phyloP scores from a whole-genome alignment of 2,113 vertebrate genomes.

The Buteo buteo region DNA sequence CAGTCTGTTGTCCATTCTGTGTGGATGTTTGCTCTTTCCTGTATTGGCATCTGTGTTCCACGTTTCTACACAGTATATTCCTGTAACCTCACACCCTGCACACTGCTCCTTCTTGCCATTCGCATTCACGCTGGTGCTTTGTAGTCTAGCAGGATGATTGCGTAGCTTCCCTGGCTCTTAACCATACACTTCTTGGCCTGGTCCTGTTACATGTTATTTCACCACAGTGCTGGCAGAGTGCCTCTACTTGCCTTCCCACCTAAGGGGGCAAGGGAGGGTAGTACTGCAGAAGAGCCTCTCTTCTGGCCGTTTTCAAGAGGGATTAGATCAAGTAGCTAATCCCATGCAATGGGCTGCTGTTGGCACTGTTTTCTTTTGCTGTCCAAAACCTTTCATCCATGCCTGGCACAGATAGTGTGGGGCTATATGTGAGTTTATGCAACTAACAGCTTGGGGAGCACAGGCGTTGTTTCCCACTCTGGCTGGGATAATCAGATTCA shows the following conservation, averaged over 20 bases:
- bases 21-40: neutral
- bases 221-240: neutral
- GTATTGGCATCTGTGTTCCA: neutral
- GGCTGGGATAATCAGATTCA: neutral
- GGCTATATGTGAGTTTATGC: neutral
- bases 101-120: neutral
- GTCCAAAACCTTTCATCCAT: conserved; percentile 1
- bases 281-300: neutral
- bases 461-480: neutral
- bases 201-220: neutral
- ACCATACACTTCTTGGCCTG: neutral
- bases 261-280: neutral
- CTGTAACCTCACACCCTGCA: neutral
- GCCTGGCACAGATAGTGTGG: neutral
- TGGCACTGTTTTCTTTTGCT: neutral
- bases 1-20: neutral
- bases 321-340: neutral
- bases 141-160: neutral
- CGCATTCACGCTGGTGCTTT: neutral
- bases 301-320: neutral
- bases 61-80: neutral
- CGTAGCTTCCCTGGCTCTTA: neutral
- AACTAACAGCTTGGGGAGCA: neutral
- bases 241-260: neutral
- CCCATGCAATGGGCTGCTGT: neutral